Evolutionary conservation across 2,113 vertebrate genomes (phyloP).

Genomic region (Malurus melanocephalus): DNA sequence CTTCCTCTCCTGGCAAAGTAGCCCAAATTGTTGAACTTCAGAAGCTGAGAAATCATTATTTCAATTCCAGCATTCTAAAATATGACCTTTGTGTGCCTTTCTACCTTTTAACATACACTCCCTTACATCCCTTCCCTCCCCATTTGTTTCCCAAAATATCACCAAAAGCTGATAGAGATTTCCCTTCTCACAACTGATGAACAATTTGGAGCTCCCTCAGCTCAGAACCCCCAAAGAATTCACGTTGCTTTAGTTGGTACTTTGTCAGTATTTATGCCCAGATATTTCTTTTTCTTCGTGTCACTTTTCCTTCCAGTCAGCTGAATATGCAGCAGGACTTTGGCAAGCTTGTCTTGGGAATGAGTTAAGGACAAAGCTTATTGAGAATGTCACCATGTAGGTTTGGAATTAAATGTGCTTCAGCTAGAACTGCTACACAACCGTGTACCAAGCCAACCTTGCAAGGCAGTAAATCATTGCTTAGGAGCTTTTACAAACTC

Average conservation of each 20-base stretch:
- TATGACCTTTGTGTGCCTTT: neutral
- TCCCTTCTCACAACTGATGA: neutral
- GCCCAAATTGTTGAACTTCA: neutral
- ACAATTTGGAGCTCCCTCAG: neutral
- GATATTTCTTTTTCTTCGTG: neutral
- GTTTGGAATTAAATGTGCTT: slow-evolving; percentile 19
- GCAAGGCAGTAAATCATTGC: slow-evolving; percentile 25
- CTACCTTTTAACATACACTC: neutral
- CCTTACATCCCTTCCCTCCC: neutral
- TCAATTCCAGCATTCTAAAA: neutral
- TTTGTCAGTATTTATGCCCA: neutral
- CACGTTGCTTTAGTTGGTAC: neutral
- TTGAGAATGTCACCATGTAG: neutral
- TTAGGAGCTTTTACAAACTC: slow-evolving; percentile 33
- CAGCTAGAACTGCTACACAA: neutral
- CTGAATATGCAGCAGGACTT: neutral
- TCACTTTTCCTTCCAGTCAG: neutral
- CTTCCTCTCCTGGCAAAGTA: neutral
- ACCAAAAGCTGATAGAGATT: neutral
- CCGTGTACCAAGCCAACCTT: neutral
- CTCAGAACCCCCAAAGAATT: neutral
- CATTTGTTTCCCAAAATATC: neutral
- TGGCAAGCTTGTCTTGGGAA: neutral
- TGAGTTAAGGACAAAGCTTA: slow-evolving; percentile 13
- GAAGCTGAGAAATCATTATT: neutral